These are phyloP conservation scores for Pachycephala philippinensis DNA, from an alignment of 2,113 vertebrate species.

Conservation along the genomic window DNA sequence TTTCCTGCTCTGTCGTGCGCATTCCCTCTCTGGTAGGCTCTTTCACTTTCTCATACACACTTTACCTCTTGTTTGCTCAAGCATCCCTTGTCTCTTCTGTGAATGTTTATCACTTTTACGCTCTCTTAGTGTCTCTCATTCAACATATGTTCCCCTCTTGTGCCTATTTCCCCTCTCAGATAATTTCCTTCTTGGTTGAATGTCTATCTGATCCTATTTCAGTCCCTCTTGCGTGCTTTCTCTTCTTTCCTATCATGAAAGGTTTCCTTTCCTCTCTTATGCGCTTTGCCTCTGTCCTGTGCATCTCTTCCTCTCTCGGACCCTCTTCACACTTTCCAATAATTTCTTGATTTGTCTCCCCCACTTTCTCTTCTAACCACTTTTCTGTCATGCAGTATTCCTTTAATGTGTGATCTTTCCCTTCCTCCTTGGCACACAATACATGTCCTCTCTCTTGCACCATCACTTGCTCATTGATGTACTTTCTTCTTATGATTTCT, in stretches of 20 bases:
- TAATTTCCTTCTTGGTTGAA: not conserved
- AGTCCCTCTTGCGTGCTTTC: not conserved
- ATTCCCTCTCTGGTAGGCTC: not conserved
- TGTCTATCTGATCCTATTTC: not conserved
- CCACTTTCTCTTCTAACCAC: not conserved
- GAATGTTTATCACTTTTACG: not conserved
- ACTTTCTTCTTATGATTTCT: not conserved
- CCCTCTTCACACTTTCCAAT: not conserved
- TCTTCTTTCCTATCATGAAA: fast-evolving
- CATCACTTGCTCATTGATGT: not conserved
- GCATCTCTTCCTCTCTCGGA: not conserved
- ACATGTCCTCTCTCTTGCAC: not conserved
- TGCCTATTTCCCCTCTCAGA: not conserved
- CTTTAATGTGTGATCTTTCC: not conserved
- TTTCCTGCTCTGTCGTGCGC: fast-evolving
- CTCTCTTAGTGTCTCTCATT: not conserved
- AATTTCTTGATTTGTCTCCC: not conserved
- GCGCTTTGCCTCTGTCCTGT: not conserved
- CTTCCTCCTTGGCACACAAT: not conserved
- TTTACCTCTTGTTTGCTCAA: not conserved
- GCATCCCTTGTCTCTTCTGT: not conserved
- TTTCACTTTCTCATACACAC: not conserved
- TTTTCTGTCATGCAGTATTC: not conserved
- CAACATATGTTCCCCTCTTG: not conserved
- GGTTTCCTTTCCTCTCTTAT: not conserved